Percentiles rank a stretch among this genome's conserved stretches.
Evolutionary conservation across 2,888 invertebrate species (phyloP).

Genomic region (Protonemura montana): DNA sequence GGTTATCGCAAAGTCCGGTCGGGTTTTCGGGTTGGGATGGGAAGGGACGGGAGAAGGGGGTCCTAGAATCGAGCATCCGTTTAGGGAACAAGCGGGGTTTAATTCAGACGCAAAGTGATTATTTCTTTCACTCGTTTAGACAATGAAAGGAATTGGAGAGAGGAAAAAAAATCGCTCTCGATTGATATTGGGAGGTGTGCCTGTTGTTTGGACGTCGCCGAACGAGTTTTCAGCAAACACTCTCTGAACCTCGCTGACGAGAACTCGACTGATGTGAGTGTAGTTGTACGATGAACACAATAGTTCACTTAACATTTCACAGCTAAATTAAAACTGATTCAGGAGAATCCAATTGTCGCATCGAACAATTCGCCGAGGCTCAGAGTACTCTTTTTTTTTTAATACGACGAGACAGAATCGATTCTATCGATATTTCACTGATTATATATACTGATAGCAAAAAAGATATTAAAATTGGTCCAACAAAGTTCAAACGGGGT

Average conservation of each 20-base stretch:
- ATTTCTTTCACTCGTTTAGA: conserved; percentile 30
- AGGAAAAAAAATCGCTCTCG: not conserved
- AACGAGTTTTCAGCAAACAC: not conserved
- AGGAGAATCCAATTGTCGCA: too few relatives aligned
- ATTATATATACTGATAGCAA: not conserved
- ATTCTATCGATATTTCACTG: not conserved
- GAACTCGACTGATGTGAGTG: not conserved
- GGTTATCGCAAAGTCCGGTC: not conserved
- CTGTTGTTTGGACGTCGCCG: not conserved
- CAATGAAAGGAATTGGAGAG: not conserved
- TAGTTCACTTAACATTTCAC: not conserved
- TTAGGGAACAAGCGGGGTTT: conserved; percentile 19
- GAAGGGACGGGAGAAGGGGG: not conserved
- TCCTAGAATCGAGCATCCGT: conserved; percentile 5
- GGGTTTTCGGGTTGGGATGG: not conserved
- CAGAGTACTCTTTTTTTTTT: not conserved
- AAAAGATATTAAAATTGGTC: not conserved
- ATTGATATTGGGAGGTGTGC: not conserved
- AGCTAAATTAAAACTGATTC: not conserved
- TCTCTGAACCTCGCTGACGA: not conserved
- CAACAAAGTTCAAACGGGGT: not conserved
- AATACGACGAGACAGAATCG: not conserved
- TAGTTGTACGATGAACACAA: not conserved
- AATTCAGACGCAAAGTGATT: conserved; percentile 34
- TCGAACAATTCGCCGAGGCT: not conserved